These are phyloP conservation scores for Rhagoletis pomonella DNA, from an alignment of 1,140 invertebrate species.

Conservation along the genomic window DNA sequence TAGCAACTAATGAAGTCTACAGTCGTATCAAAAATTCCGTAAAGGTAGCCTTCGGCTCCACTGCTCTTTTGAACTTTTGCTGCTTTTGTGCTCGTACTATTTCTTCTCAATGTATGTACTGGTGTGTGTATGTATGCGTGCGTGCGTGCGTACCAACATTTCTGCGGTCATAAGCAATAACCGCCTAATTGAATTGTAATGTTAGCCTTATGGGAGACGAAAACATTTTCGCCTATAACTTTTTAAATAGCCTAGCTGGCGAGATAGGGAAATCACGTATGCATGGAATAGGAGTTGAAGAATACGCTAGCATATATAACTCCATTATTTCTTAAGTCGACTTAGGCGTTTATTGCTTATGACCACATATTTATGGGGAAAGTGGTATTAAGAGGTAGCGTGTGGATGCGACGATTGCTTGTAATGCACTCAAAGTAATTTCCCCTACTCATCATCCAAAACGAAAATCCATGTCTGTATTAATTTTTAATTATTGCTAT, in stretches of 20 bases:
- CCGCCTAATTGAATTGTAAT: too few relatives aligned
- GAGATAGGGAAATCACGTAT: background rate
- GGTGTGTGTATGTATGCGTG: conserved; percentile 6
- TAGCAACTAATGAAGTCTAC: too few relatives aligned
- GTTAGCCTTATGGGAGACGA: too few relatives aligned
- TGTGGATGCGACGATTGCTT: background rate
- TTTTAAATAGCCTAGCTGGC: background rate
- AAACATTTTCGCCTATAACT: too few relatives aligned
- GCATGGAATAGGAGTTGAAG: background rate
- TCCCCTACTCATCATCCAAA: conserved; percentile 53
- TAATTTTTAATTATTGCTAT: background rate
- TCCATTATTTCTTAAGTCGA: too few relatives aligned
- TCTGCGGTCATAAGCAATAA: too few relatives aligned
- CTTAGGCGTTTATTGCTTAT: too few relatives aligned
- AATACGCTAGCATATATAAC: too few relatives aligned
- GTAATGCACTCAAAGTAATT: conserved; percentile 53
- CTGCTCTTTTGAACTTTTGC: background rate
- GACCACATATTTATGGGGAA: too few relatives aligned
- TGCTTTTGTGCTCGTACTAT: conserved; percentile 24
- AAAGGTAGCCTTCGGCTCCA: background rate
- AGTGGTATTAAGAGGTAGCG: too few relatives aligned
- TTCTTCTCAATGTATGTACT: background rate
- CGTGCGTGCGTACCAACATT: conserved; percentile 13
- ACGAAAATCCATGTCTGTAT: background rate
- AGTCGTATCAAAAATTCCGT: background rate